Evolutionary conservation across 2,113 vertebrate genomes (phyloP).

Genomic region (Campylorhamphus procurvoides): DNA sequence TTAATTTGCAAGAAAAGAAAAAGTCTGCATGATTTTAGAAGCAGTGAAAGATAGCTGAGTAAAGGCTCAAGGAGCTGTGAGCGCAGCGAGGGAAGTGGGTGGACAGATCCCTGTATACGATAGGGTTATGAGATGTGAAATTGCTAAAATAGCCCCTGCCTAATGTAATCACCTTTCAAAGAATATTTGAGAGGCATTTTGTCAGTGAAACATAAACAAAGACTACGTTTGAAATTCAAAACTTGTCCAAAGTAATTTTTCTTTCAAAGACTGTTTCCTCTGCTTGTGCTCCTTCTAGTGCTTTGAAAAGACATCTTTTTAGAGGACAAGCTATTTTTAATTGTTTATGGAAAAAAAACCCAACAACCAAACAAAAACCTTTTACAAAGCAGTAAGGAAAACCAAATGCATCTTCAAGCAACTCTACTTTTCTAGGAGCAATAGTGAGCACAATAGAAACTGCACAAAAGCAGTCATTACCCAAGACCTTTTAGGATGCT

Average conservation of each 20-base stretch:
- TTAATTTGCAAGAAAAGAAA: background rate
- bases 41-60: slow-evolving; percentile 5
- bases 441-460: background rate
- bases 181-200: slow-evolving; percentile 63
- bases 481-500: background rate
- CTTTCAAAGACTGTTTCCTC: slow-evolving; percentile 3
- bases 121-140: slow-evolving; percentile 46
- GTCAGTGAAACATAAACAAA: slow-evolving; percentile 69
- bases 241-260: slow-evolving; percentile 56
- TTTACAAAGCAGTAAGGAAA: slow-evolving; percentile 12
- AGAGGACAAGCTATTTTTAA: slow-evolving; percentile 29
- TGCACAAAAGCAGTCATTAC: background rate
- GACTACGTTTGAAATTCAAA: slow-evolving; percentile 61
- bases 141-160: slow-evolving; percentile 64
- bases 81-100: background rate
- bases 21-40: background rate
- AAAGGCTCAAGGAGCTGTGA: slow-evolving; percentile 5
- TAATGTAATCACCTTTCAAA: slow-evolving; percentile 69
- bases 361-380: background rate
- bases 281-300: background rate
- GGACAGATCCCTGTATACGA: slow-evolving; percentile 54
- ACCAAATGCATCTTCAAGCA: slow-evolving; percentile 1
- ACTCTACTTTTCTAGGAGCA: background rate
- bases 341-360: background rate
- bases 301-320: slow-evolving; percentile 19